phyloP scores from a whole-genome alignment of 1,140 invertebrate species.

The Drosophila sechellia region DNA sequence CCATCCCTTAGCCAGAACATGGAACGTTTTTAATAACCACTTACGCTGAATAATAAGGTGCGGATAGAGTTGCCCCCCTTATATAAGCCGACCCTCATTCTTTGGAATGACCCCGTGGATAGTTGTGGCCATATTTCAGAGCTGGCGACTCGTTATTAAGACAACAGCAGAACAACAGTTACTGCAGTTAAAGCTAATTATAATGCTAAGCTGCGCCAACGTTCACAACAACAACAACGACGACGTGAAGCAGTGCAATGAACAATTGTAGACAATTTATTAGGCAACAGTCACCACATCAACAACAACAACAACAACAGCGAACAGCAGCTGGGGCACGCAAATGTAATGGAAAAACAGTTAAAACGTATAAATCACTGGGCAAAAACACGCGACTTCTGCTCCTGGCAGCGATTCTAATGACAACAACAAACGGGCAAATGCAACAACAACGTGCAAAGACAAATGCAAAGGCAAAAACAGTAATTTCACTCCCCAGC shows the following conservation, averaged over 20 bases:
- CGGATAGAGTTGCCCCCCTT: too few relatives aligned
- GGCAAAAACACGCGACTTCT: conserved; percentile 46
- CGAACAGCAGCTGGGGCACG: conserved; percentile 29
- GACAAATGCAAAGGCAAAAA: conserved; percentile 14
- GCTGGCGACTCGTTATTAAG: conserved; percentile 18
- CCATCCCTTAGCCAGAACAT: too few relatives aligned
- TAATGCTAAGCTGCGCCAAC: conserved; percentile 28
- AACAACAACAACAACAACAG: conserved; percentile 17
- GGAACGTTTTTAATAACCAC: not conserved
- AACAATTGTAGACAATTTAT: conserved; percentile 60
- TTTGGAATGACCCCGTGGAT: conserved; percentile 6
- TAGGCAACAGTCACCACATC: conserved; percentile 1
- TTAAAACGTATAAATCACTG: conserved; percentile 57
- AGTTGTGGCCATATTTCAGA: not conserved
- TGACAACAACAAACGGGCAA: not conserved
- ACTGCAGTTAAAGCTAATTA: conserved; percentile 58
- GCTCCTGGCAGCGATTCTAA: not conserved
- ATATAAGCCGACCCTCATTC: not conserved
- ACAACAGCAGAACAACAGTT: conserved; percentile 1
- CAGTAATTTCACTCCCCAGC: conserved; percentile 27
- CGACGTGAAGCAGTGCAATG: conserved; percentile 28
- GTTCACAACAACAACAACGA: not conserved
- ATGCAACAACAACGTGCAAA: conserved; percentile 1
- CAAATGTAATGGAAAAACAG: conserved; percentile 38
- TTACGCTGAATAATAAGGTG: too few relatives aligned